These are phyloP conservation scores for Drosophila rhopaloa DNA, from an alignment of 1,140 invertebrate species.

Conservation along the genomic window DNA sequence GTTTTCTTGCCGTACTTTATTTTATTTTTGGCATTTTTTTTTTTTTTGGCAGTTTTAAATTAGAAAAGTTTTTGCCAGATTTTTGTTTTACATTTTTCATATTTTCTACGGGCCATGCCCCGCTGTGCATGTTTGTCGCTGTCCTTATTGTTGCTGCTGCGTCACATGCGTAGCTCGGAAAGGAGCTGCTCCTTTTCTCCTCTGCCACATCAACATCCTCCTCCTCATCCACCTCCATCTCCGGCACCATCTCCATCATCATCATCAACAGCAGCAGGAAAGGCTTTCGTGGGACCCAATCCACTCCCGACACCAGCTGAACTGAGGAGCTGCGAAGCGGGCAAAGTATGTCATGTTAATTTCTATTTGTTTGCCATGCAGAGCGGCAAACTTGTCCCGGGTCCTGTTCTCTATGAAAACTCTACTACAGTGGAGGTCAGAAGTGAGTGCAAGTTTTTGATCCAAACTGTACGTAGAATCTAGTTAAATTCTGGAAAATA, in stretches of 20 bases:
- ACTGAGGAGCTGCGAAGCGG: conserved; percentile 34
- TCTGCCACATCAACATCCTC: background rate
- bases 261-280: conserved; percentile 20
- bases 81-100: conserved; percentile 84
- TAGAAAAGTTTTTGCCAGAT: conserved; percentile 82
- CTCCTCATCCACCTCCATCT: conserved; percentile 5
- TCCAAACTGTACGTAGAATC: too few species aligned
- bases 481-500: background rate
- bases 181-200: conserved; percentile 1
- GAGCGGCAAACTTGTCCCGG: conserved; percentile 43
- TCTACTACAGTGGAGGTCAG: conserved; percentile 18
- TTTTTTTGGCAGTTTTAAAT: conserved; percentile 80
- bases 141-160: conserved; percentile 44
- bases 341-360: conserved; percentile 71
- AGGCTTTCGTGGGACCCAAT: conserved; percentile 35
- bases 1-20: conserved; percentile 62
- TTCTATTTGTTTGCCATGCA: conserved; percentile 68
- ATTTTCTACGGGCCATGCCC: conserved; percentile 75
- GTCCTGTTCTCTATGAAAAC: conserved; percentile 34
- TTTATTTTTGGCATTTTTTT: conserved; percentile 47
- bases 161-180: conserved; percentile 69
- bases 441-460: background rate
- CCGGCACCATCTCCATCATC: conserved; percentile 34
- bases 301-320: conserved; percentile 47
- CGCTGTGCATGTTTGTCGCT: conserved; percentile 70